phyloP scores from a whole-genome alignment of 2,888 invertebrate genomes.

The Abrostola tripartita region DNA sequence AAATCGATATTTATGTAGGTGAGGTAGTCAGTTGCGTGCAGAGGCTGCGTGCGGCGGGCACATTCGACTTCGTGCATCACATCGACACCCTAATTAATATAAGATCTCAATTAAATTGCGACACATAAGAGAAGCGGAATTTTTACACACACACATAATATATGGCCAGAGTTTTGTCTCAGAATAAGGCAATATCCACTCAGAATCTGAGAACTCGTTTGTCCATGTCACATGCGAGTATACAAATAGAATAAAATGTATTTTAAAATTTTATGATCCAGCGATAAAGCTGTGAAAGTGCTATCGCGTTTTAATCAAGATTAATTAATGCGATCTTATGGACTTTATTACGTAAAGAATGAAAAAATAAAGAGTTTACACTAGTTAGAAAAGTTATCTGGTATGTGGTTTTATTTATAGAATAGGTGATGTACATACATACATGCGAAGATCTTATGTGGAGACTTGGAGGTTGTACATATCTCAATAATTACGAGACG shows the following conservation, averaged over 20 bases:
- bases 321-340: constrained; percentile 56
- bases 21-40: constrained; percentile 77
- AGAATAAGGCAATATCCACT: constrained; percentile 77
- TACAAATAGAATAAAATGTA: constrained; percentile 68
- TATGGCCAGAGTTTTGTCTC: constrained; percentile 75
- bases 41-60: constrained; percentile 84
- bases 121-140: constrained; percentile 84
- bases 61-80: constrained; percentile 82
- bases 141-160: constrained; percentile 79
- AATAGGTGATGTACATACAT: constrained; percentile 31
- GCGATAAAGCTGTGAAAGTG: constrained; percentile 64
- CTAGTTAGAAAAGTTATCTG: constrained; percentile 44
- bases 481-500: constrained; percentile 29
- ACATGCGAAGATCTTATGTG: constrained; percentile 26
- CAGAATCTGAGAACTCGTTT: constrained; percentile 78
- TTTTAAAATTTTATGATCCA: constrained; percentile 70
- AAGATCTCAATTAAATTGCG: constrained; percentile 89
- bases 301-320: constrained; percentile 63
- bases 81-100: constrained; percentile 87
- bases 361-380: constrained; percentile 45
- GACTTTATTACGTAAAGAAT: constrained; percentile 48
- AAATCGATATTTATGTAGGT: constrained; percentile 62
- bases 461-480: constrained; percentile 13
- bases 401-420: constrained; percentile 35
- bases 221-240: constrained; percentile 69